These are phyloP conservation scores for Xestia rhomboidea DNA, from an alignment of 2,888 invertebrate genomes.

Conservation along the genomic window DNA sequence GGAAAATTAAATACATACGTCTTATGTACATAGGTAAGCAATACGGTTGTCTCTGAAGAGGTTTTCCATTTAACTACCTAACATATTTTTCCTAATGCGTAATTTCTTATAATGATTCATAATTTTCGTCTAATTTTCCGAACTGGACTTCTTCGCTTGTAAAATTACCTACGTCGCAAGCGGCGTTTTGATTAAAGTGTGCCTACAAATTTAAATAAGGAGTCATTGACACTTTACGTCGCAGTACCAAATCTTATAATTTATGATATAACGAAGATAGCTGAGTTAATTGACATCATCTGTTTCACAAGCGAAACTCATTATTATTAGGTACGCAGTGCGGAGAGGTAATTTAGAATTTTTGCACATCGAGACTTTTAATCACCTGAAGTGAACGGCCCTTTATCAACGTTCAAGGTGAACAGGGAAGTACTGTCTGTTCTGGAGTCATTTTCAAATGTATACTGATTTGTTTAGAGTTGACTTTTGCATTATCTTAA, in stretches of 20 bases:
- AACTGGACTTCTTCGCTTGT: constrained; percentile 2
- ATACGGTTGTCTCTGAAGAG: background rate
- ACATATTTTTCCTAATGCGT: background rate
- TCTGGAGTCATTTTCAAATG: constrained; percentile 70
- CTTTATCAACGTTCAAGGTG: constrained; percentile 87
- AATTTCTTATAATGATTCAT: background rate
- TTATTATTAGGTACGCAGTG: constrained; percentile 31
- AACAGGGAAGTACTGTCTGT: constrained; percentile 77
- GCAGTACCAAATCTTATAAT: constrained; percentile 35
- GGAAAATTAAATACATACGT: background rate
- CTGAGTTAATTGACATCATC: constrained; percentile 48
- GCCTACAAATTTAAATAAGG: constrained; percentile 8
- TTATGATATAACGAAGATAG: constrained; percentile 29
- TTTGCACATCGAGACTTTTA: constrained; percentile 50
- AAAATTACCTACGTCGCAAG: constrained; percentile 15
- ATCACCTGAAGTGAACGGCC: constrained; percentile 78
- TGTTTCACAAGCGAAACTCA: constrained; percentile 34
- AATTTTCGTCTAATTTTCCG: constrained; percentile 9
- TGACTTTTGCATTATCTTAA: constrained; percentile 56
- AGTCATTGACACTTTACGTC: constrained; percentile 47
- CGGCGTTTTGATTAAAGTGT: constrained; percentile 27
- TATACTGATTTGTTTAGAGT: constrained; percentile 68
- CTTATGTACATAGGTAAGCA: background rate
- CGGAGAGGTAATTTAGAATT: constrained; percentile 47
- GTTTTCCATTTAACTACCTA: background rate